Conservation (phyloP, 2,113 vertebrate genomes). For the Rhabdornis inornatus region DNA sequence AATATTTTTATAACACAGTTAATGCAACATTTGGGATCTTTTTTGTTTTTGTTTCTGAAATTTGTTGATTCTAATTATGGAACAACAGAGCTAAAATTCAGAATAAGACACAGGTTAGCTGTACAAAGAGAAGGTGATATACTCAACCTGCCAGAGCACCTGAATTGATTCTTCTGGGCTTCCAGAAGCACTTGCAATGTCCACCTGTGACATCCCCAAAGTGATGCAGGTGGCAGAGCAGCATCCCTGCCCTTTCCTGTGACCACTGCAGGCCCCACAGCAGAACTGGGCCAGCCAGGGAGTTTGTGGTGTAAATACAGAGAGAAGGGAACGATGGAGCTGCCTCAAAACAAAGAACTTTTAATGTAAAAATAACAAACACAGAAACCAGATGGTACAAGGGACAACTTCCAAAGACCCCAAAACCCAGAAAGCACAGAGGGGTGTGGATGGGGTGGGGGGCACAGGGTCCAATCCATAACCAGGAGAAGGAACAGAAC, state of each 20-base stretch:
- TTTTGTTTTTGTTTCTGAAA: background rate
- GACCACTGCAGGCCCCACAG: too few relatives aligned
- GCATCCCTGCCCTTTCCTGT: background rate
- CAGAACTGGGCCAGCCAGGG: too few relatives aligned
- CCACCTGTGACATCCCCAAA: background rate
- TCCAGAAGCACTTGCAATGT: background rate
- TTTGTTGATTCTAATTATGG: background rate
- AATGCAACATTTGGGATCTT: background rate
- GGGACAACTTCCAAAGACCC: too few relatives aligned
- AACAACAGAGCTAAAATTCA: background rate
- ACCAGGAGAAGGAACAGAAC: too few relatives aligned
- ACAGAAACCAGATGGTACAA: too few relatives aligned
- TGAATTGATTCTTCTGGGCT: background rate
- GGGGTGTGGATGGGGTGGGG: too few relatives aligned
- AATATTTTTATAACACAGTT: background rate
- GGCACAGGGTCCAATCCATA: too few relatives aligned
- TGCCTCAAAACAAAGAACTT: too few relatives aligned
- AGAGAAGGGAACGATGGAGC: too few relatives aligned
- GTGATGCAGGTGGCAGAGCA: background rate
- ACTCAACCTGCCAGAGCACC: background rate
- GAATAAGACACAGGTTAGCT: background rate
- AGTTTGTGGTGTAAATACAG: too few relatives aligned
- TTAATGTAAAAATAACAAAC: too few relatives aligned
- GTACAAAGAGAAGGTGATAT: background rate
- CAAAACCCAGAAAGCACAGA: too few relatives aligned